Base-by-base conservation (phyloP, 2,888 invertebrate genomes). In the Alcis repandata region DNA sequence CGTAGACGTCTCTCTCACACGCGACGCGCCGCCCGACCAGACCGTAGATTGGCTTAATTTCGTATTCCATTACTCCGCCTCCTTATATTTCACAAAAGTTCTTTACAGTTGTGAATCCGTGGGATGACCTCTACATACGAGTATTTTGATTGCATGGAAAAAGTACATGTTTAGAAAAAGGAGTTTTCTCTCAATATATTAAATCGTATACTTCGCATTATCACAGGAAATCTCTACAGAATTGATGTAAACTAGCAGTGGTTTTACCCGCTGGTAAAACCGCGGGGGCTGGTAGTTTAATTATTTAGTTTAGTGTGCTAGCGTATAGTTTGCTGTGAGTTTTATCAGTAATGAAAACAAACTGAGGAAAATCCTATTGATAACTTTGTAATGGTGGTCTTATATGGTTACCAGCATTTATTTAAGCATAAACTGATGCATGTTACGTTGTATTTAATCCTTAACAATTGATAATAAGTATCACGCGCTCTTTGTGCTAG, bases 1-100 rank as follows among this genome's bases (percentile, higher is more conserved):
- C 59, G 43, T 63, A 60, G 65, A 51, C 64, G 52, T 72, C 72
- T 68, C 72, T 61, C 66, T 72, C 71, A 49, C 69, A 66, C 71
- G 62, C 53, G 45, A 13, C 59, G 60, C 52, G 62, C 38, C 20
- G 32, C 36, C 27, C 40, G 49, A 56, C 54, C 43, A 38, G 38
- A 45, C 6, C 56, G 32, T 49, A 57, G 56, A 60, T 60, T 66
- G 65, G 60, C 51, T 60, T 40, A n/a, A 51, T 65, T 57, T 60
- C 33, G 46, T 66, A 48, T 57, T 33, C 46, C 56, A 45, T 65
- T 56, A 56, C 60, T 60, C 65, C 60, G 57, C 65, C 60, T 60
- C 51, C 65, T 33, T 32, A 11, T 49, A 54, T 46, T 57, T 41
- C 32, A 56, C 59, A 49, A 53, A 20, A 48, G 32, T 56, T 22